Evolutionary conservation across 2,797 vertebrate species (phyloP), one percentile per base, ranked within the genome.

Genomic region (Micromesistius poutassou): DNA sequence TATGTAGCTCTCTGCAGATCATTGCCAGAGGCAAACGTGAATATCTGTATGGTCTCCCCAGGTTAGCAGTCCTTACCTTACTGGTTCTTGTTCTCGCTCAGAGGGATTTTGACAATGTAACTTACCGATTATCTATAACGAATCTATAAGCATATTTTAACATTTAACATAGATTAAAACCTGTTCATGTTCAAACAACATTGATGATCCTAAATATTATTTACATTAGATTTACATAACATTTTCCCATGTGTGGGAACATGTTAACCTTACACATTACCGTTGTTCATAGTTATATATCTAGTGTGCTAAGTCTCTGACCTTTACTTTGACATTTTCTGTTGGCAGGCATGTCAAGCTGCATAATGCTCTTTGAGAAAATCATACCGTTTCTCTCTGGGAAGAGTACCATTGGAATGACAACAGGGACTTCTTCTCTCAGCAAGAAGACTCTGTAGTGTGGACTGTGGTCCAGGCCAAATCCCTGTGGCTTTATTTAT

Each of bases 331-430:
- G 77, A 71, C 66, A 31, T 79, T 74, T 79, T 19, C 40, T 71
- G 55, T 62, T 62, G n/a, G 7, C 83, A 94, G 93, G 93, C 0
- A 40, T 89, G 85, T 71, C 80, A 30, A 85, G 91, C 88, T 93
- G 92, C 78, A 77, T 93, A 71, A 82, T 94, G 55, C 89, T 94
- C 71, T 85, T 93, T 50, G 91, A 94, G 79, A 93, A 88, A 84
- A 68, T 91, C 73, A 1, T 93, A 74, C 93, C 93, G 0, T 90
- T 89, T 82, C 87, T 93, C 4, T 88, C 80, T 31, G 90, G 88
- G 14, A 80, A 82, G 55, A 88, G 72, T 6, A 70, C 16, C 22
- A 0, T 3, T 0, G 28, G 71, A 3, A 22, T 25, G 55, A 62
- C 55, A 62, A 62, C 55, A n/a, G 62, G 25, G 84, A 86, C 1